Percentiles rank a stretch among this genome's conserved stretches.
Conservation (phyloP, 2,888 invertebrate species). For the Cantharis flavilabris region DNA sequence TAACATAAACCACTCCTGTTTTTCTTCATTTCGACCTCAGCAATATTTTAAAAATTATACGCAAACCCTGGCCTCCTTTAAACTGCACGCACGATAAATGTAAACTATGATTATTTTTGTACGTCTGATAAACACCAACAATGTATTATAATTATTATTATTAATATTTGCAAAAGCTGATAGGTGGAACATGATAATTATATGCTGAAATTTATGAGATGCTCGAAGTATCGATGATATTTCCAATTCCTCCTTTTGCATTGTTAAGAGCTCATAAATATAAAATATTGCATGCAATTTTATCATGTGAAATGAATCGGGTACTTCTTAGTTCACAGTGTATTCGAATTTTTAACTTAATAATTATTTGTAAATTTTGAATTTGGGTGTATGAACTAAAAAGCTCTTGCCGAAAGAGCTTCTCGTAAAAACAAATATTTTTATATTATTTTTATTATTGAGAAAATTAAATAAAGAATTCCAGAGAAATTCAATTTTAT, state of each 20-base stretch:
- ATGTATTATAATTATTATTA: not conserved
- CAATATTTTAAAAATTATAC: slow-evolving; percentile 9
- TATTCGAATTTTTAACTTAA: too few relatives aligned
- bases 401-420: too few relatives aligned
- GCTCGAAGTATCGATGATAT: not conserved
- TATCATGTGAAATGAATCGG: not conserved
- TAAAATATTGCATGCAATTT: not conserved
- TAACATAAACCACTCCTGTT: slow-evolving; percentile 16
- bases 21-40: slow-evolving; percentile 13
- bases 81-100: slow-evolving; percentile 18
- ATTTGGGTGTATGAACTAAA: too few relatives aligned
- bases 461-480: too few relatives aligned
- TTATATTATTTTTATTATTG: too few relatives aligned
- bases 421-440: too few relatives aligned
- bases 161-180: not conserved
- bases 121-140: slow-evolving; percentile 1
- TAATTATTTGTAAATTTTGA: too few relatives aligned
- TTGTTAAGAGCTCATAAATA: not conserved
- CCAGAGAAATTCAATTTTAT: too few relatives aligned
- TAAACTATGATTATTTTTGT: slow-evolving; percentile 9
- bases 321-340: too few relatives aligned
- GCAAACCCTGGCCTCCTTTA: slow-evolving; percentile 20
- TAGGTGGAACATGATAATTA: slow-evolving; percentile 12
- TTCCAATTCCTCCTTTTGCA: not conserved
- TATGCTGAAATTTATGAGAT: slow-evolving; percentile 2